Evolutionary conservation across 92 coral and sea anemone genomes (phyloP).

Genomic region (Umimayanthus chanpuru): DNA sequence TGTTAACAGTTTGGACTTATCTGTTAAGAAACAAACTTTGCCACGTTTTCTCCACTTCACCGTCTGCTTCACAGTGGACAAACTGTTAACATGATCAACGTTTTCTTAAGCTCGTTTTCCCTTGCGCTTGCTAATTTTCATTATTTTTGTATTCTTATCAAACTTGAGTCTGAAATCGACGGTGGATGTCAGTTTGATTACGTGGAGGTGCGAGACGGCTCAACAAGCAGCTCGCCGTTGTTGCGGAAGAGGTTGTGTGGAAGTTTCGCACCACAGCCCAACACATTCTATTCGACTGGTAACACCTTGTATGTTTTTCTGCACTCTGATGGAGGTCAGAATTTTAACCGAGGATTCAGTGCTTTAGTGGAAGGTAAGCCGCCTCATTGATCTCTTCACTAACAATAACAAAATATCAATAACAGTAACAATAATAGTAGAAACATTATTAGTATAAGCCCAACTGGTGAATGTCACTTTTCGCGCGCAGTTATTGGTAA

Average conservation of each 20-base stretch:
- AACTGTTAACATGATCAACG: too few species aligned
- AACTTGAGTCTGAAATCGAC: slow-evolving; percentile 56
- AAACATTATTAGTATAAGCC: too few species aligned
- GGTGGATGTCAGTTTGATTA: slow-evolving; percentile 71
- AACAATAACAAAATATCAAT: too few species aligned
- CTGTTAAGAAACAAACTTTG: too few species aligned
- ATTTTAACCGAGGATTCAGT: slow-evolving; percentile 54
- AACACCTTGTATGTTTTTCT: slow-evolving; percentile 61
- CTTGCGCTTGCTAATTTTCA: not conserved
- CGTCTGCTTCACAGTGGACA: too few species aligned
- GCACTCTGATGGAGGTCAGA: slow-evolving; percentile 59
- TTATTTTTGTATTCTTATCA: not conserved
- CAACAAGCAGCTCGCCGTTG: slow-evolving; percentile 54
- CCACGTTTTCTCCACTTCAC: too few species aligned
- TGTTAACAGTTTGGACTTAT: too few species aligned
- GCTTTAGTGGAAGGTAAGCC: slow-evolving; percentile 39
- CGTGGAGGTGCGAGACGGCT: slow-evolving; percentile 61
- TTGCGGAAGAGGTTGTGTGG: slow-evolving; percentile 62
- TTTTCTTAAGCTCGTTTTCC: not conserved
- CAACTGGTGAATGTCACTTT: too few species aligned
- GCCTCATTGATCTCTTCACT: not conserved
- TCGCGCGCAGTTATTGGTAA: too few species aligned
- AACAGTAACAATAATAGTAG: too few species aligned
- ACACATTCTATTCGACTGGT: slow-evolving; percentile 50
- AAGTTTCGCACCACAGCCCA: not conserved